Conservation (phyloP, 2,113 vertebrate species). For the Tetrax tetrax region DNA sequence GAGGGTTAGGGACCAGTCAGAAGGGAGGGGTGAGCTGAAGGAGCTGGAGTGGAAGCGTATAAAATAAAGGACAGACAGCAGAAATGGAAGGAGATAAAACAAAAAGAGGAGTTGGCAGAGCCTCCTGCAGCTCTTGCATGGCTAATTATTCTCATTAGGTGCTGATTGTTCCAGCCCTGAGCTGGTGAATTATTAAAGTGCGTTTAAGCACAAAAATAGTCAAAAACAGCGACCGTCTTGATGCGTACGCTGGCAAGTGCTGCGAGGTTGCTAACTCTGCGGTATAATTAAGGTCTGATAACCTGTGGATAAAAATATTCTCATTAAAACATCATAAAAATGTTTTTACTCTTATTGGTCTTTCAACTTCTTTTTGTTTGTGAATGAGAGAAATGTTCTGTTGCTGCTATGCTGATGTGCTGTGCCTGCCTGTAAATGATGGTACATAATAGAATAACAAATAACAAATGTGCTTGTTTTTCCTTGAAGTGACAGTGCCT, state of each 20-base stretch:
- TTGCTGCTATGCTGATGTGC: neutral
- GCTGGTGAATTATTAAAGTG: neutral
- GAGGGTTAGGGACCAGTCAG: neutral
- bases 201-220: neutral
- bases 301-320: neutral
- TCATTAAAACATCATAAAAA: neutral
- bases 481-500: neutral
- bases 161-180: neutral
- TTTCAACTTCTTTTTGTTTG: neutral
- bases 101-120: neutral
- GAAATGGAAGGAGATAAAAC: neutral
- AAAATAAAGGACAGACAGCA: neutral
- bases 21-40: neutral
- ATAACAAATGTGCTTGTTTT: neutral
- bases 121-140: neutral
- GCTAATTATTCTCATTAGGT: neutral
- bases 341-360: neutral
- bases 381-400: neutral
- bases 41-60: neutral
- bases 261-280: neutral
- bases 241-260: neutral
- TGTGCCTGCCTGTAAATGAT: neutral
- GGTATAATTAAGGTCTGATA: neutral
- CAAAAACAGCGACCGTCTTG: neutral
- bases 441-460: neutral